phyloP scores from a whole-genome alignment of 2,797 vertebrate species.

The Hapalemur alaotrensis region DNA sequence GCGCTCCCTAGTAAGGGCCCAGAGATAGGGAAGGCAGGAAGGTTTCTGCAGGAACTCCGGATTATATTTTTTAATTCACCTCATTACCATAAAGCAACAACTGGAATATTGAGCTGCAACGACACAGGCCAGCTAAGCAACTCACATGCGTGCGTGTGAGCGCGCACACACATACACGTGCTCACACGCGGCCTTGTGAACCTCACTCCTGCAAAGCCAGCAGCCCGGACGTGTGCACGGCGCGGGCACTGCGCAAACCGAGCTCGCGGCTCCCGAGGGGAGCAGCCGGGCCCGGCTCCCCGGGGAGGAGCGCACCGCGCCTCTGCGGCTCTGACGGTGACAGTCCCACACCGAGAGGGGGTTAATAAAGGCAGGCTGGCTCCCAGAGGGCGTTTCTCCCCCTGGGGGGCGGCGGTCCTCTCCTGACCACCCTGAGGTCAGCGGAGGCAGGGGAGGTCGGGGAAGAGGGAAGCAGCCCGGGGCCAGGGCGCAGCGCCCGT shows the following conservation, averaged over 20 bases:
- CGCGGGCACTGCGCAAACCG: background rate
- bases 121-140: background rate
- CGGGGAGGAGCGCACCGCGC: background rate
- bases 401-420: background rate
- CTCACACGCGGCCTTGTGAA: background rate
- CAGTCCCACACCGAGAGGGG: background rate
- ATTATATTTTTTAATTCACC: background rate
- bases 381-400: background rate
- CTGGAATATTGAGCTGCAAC: background rate
- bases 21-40: background rate
- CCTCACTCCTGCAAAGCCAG: background rate
- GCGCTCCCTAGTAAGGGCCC: background rate
- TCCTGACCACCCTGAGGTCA: background rate
- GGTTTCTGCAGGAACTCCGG: background rate
- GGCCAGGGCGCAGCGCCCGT: background rate
- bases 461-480: too few relatives aligned
- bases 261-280: background rate
- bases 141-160: background rate
- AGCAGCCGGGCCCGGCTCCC: background rate
- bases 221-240: background rate
- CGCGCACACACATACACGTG: background rate
- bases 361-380: background rate
- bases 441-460: background rate
- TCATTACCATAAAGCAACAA: background rate
- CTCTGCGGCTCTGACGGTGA: background rate